Evolutionary conservation across 2,113 vertebrate genomes (phyloP).

Genomic region (Hassar affinis): DNA sequence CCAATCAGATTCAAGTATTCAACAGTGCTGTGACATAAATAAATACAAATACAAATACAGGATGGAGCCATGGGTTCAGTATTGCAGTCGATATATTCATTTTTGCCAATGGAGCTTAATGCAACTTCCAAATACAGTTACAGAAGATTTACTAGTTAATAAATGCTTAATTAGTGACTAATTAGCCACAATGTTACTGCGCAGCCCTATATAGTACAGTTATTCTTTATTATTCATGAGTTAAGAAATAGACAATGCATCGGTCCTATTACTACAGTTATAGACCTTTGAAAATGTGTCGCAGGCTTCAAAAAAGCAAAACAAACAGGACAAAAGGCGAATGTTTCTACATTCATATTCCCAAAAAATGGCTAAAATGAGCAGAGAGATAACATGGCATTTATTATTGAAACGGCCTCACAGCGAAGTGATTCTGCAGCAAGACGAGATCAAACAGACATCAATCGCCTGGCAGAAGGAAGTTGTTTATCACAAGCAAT

Average conservation of each 20-base stretch:
- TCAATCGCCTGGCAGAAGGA: conserved; percentile 50
- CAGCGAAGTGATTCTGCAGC: conserved; percentile 42
- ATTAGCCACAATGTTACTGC: not conserved
- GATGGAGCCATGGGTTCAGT: not conserved
- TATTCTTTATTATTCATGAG: not conserved
- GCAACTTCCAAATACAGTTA: not conserved
- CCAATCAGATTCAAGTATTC: not conserved
- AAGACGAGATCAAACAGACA: conserved; percentile 54
- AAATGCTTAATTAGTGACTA: not conserved
- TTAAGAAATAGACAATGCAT: not conserved
- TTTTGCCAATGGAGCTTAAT: not conserved
- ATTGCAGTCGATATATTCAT: not conserved
- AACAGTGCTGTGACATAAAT: not conserved
- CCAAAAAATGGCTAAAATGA: conserved; percentile 31
- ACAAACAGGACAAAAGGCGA: conserved; percentile 21
- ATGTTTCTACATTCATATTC: conserved; percentile 14
- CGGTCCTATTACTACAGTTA: not conserved
- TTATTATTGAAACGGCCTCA: conserved; percentile 51
- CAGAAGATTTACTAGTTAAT: not conserved
- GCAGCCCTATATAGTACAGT: not conserved
- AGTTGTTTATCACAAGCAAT: conserved; percentile 52
- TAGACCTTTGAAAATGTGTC: conserved; percentile 9
- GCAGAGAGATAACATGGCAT: conserved; percentile 40
- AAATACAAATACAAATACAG: not conserved
- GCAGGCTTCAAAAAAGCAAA: conserved; percentile 17